phyloP scores from a whole-genome alignment of 2,113 vertebrate genomes.

The Phyllostomus discolor region DNA sequence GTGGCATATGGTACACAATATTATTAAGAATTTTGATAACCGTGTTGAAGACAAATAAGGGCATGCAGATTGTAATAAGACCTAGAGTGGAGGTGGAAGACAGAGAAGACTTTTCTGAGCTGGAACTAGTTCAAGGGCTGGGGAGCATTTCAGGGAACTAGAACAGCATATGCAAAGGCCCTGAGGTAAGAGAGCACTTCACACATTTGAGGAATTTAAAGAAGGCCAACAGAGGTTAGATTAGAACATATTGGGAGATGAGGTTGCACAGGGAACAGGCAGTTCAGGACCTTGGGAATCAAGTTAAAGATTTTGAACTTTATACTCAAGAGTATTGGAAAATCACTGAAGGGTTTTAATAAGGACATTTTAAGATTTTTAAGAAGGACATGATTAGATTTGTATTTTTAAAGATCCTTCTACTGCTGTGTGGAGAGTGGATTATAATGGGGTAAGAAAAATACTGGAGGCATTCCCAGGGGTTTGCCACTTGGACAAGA shows the following conservation, averaged over 20 bases:
- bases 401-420: neutral
- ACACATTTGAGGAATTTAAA: neutral
- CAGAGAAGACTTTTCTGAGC: neutral
- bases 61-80: neutral
- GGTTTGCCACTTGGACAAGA: neutral
- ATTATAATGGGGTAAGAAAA: neutral
- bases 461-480: neutral
- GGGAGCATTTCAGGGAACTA: neutral
- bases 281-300: neutral
- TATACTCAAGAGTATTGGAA: neutral
- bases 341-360: neutral
- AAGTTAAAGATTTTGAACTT: neutral
- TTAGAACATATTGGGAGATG: neutral
- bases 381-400: neutral
- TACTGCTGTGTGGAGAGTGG: neutral
- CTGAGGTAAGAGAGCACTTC: neutral
- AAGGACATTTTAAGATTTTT: neutral
- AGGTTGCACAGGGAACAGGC: neutral
- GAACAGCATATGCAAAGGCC: neutral
- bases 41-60: neutral
- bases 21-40: neutral
- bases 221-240: neutral
- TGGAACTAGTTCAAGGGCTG: neutral
- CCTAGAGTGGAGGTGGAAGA: neutral
- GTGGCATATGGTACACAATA: neutral